Evolutionary conservation across 1,140 invertebrate genomes (phyloP).

Genomic region (Araneus ventricosus): DNA sequence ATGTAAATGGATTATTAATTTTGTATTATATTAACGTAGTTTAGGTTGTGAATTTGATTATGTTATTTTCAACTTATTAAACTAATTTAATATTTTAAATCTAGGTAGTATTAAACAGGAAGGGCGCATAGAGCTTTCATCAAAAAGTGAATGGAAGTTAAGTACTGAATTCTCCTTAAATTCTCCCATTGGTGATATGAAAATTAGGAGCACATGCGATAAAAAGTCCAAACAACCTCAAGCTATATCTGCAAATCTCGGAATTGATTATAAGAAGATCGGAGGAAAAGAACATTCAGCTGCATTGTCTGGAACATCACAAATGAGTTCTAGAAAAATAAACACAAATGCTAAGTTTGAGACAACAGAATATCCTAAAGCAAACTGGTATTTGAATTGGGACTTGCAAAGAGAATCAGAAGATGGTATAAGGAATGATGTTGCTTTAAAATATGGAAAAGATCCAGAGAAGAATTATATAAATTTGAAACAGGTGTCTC

Average conservation of each 20-base stretch:
- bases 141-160: conserved; percentile 62
- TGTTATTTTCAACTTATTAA: not conserved
- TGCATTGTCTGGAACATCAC: not conserved
- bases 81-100: not conserved
- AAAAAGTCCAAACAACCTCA: conserved; percentile 45
- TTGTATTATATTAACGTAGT: too few species aligned
- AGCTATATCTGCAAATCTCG: not conserved
- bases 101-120: conserved; percentile 68
- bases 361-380: conserved; percentile 1
- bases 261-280: conserved; percentile 8
- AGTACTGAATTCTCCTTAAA: conserved; percentile 23
- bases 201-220: conserved; percentile 9
- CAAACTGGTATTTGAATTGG: conserved; percentile 49
- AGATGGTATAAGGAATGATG: conserved; percentile 53
- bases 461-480: conserved; percentile 29
- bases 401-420: conserved; percentile 43
- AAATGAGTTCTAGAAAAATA: conserved; percentile 48
- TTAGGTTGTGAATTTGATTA: too few species aligned
- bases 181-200: not conserved
- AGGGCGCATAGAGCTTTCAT: conserved; percentile 31
- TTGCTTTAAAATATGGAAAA: conserved; percentile 77
- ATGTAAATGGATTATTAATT: too few species aligned
- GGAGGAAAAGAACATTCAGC: not conserved
- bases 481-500: conserved; percentile 6
- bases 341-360: conserved; percentile 45